phyloP scores from a whole-genome alignment of 2,797 vertebrate species.

The Tragopan temminckii region DNA sequence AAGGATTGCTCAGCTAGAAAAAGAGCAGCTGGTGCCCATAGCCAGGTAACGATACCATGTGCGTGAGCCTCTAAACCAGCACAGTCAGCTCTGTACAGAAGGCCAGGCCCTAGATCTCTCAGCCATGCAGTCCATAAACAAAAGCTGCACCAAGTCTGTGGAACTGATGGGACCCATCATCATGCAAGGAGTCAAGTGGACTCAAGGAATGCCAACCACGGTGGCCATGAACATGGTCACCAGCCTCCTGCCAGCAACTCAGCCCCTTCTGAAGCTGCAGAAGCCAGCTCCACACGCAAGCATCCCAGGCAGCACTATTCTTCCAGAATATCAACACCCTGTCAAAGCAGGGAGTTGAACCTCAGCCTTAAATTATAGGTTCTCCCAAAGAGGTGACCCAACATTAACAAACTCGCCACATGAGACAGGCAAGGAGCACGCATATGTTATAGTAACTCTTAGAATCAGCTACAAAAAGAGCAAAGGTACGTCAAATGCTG shows the following conservation, averaged over 20 bases:
- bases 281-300: background rate
- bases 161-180: background rate
- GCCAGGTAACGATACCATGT: background rate
- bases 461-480: background rate
- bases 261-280: background rate
- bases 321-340: background rate
- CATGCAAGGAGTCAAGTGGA: fast-evolving
- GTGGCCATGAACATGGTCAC: background rate
- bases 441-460: background rate
- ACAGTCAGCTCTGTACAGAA: fast-evolving
- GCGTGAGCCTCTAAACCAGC: background rate
- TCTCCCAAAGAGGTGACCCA: background rate
- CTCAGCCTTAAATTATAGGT: background rate
- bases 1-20: background rate
- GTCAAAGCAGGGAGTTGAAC: background rate
- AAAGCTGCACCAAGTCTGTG: background rate
- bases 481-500: background rate
- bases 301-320: background rate
- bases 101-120: background rate
- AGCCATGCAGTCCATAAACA: background rate
- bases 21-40: background rate
- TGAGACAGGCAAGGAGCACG: background rate
- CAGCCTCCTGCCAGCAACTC: background rate
- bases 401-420: background rate
- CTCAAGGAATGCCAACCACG: background rate